Base-by-base conservation (phyloP, 37 sponge, comb jelly and placozoan species). In the Chondrilla cf. caribensis region DNA sequence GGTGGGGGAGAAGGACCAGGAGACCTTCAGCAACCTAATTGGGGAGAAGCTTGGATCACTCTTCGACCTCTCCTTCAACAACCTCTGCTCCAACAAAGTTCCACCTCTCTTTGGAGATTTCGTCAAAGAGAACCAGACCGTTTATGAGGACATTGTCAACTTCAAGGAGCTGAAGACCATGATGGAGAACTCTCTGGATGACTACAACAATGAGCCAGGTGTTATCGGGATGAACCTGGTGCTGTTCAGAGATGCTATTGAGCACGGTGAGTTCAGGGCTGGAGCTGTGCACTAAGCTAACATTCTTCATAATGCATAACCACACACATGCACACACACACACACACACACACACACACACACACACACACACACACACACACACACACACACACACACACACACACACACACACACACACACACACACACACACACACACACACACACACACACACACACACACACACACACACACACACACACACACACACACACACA, bases 131-230 rank as follows among this genome's bases (percentile, higher is more conserved):
- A 91, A 88, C n/a, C 55, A 89, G 66, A 79, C 84, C 1, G 86
- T 96, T 19, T 99, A 99, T 77, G 99, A 99, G 85, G 99, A 99
- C 84, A 84, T 99, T 58, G 55, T 79, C 70, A 90, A 94, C 59
- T 90, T 96, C 35, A 85, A 86, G 40, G 84, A 94, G 31, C 87
- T 99, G 70, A 99, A 98, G 81, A 84, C 81, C 65, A 88, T 87
- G 57, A 87, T 94, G 91, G 99, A 99, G 86, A 93, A 88, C 38
- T 77, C 93, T 8, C 91, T 99, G 22, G 95, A 99, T 51, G 97
- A 99, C 84, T 96, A 99, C 81, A 99, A 99, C 91, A 99, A 86
- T 84, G 96, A 96, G 79, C 99, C 97, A 64, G 99, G 95, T 22
- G 82, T 90, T 57, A 94, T 99, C 29, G 75, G 93, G 42, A 99